Evolutionary conservation across 2,888 invertebrate genomes (phyloP).

Genomic region (Anorthoa munda): DNA sequence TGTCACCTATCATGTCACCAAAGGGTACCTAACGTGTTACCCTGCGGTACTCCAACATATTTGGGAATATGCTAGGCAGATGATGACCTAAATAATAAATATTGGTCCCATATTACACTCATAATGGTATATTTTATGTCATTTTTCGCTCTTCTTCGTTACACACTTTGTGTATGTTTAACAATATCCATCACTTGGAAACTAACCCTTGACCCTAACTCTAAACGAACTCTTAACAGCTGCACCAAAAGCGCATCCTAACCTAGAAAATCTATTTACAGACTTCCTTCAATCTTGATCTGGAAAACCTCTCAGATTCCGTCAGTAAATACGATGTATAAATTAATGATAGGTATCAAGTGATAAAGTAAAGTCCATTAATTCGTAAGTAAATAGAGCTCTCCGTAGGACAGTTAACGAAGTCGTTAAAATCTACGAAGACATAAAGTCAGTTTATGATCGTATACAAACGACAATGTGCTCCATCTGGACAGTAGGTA

Average conservation of each 20-base stretch:
- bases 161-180: not conserved
- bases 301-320: conserved; percentile 1
- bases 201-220: not conserved
- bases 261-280: conserved; percentile 1
- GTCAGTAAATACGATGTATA: conserved; percentile 5
- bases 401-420: conserved; percentile 47
- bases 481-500: conserved; percentile 30
- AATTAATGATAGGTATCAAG: conserved; percentile 30
- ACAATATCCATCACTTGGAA: not conserved
- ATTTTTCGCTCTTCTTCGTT: not conserved
- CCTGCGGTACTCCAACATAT: no score
- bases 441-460: conserved; percentile 55
- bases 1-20: no score
- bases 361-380: conserved; percentile 55
- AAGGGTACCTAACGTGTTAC: no score
- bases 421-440: conserved; percentile 49
- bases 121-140: no score
- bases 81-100: no score
- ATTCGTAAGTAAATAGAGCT: conserved; percentile 58
- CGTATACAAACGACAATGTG: conserved; percentile 54
- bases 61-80: no score
- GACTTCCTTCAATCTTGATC: not conserved
- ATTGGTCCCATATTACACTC: no score
- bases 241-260: not conserved
- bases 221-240: not conserved